These are phyloP conservation scores for Helogale parvula DNA, from an alignment of 2,113 vertebrate species.

Conservation along the genomic window DNA sequence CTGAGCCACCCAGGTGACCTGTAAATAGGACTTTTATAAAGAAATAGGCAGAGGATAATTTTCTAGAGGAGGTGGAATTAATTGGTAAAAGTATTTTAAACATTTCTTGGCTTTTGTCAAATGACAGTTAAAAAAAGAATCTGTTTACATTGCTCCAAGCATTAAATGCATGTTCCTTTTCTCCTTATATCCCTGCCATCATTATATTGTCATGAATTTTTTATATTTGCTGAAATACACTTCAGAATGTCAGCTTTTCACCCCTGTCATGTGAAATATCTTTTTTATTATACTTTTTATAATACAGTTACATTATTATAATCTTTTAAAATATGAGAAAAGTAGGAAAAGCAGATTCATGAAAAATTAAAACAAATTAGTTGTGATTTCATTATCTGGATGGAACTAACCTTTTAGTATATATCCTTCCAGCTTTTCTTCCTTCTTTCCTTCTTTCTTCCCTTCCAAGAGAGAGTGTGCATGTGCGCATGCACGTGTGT, in stretches of 20 bases:
- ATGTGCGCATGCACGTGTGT: too few relatives aligned
- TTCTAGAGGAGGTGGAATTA: not conserved
- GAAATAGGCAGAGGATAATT: not conserved
- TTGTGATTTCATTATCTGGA: not conserved
- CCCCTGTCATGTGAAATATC: not conserved
- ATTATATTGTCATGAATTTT: not conserved
- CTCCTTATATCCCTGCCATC: not conserved
- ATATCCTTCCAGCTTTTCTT: not conserved
- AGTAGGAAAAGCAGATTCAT: not conserved
- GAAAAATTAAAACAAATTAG: not conserved
- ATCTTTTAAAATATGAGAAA: not conserved
- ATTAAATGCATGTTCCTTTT: not conserved
- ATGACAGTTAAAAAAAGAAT: not conserved
- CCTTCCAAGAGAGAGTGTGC: too few relatives aligned
- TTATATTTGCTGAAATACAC: not conserved
- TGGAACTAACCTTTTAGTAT: slow-evolving; percentile 18
- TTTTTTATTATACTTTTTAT: not conserved
- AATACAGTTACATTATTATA: not conserved
- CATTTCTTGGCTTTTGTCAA: not conserved
- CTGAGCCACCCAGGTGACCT: too few relatives aligned
- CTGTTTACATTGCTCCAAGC: not conserved
- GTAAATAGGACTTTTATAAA: not conserved
- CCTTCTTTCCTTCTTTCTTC: too few relatives aligned
- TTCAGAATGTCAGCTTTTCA: not conserved
- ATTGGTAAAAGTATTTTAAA: slow-evolving; percentile 6